A percentile compares a stretch with the other conserved stretches of the same genome.
Conservation (phyloP, 2,888 invertebrate species). For the Aradus depressus region DNA sequence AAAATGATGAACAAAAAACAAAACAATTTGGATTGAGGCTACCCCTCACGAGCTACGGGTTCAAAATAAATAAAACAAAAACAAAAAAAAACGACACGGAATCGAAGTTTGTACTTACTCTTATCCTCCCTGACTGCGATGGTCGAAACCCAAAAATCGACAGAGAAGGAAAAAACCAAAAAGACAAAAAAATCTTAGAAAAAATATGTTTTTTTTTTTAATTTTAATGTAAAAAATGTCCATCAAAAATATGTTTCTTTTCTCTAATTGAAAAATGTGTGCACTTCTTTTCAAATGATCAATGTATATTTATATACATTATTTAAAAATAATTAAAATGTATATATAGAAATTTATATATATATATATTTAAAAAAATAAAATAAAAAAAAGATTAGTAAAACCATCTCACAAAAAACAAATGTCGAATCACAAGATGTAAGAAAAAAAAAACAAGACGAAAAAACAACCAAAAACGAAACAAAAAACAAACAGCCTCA, state of each 20-base stretch:
- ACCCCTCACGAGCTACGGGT: conserved; percentile 18
- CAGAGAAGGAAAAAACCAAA: conserved; percentile 25
- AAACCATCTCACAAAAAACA: conserved; percentile 5
- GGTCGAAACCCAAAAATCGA: conserved; percentile 27
- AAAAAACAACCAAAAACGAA: conserved; percentile 10
- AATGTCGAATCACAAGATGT: conserved; percentile 4
- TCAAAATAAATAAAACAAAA: no score
- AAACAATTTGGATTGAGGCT: conserved; percentile 19
- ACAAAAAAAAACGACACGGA: conserved; percentile 15
- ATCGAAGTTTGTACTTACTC: conserved; percentile 27
- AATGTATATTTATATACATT: no score
- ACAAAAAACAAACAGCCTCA: conserved; percentile 3
- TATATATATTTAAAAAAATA: no score
- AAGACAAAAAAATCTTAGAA: conserved; percentile 25
- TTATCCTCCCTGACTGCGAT: conserved; percentile 25
- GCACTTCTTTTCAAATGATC: conserved; percentile 3
- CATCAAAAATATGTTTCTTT: conserved; percentile 2
- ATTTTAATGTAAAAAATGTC: conserved; percentile 8
- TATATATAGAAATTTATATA: neutral
- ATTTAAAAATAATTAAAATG: neutral
- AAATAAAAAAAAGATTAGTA: no score
- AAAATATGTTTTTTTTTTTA: conserved; percentile 8
- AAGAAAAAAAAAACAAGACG: conserved; percentile 8
- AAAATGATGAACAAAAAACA: conserved; percentile 29
- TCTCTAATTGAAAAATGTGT: conserved; percentile 14